These are phyloP conservation scores for Eleutherodactylus coqui DNA, from an alignment of 2,797 vertebrate genomes.

Conservation along the genomic window DNA sequence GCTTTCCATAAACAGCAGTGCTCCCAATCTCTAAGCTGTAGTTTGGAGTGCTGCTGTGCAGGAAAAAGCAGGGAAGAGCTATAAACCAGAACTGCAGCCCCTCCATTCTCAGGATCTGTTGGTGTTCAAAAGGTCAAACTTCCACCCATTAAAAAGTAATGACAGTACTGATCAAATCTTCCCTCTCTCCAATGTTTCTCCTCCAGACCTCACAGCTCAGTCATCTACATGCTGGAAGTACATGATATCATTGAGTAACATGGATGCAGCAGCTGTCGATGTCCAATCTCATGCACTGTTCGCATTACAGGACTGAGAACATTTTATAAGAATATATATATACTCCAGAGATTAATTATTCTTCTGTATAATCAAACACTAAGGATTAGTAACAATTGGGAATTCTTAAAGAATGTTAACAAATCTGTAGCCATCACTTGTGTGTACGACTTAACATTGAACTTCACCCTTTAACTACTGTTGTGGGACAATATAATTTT, in stretches of 20 bases:
- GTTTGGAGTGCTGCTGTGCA: no score
- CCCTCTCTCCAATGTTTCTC: neutral
- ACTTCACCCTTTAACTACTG: no score
- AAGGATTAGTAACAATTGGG: neutral
- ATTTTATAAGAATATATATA: neutral
- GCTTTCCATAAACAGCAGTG: no score
- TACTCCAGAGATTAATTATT: slow-evolving; percentile 5
- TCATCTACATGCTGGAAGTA: neutral
- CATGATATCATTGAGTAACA: neutral
- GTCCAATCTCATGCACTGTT: neutral
- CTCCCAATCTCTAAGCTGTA: no score
- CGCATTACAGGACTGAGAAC: neutral
- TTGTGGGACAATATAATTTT: no score
- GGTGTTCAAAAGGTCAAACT: no score
- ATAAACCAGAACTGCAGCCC: no score
- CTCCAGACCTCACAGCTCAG: neutral
- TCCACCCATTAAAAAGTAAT: no score
- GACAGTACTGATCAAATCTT: neutral
- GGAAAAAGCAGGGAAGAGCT: no score
- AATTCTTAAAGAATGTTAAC: neutral
- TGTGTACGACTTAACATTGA: neutral
- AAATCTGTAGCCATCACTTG: neutral
- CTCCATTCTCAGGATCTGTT: no score
- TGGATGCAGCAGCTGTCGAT: neutral
- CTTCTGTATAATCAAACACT: neutral